Percentiles rank a stretch among this genome's conserved stretches.
phyloP scores from a whole-genome alignment of 2,888 invertebrate species.

The Ophraella communa region DNA sequence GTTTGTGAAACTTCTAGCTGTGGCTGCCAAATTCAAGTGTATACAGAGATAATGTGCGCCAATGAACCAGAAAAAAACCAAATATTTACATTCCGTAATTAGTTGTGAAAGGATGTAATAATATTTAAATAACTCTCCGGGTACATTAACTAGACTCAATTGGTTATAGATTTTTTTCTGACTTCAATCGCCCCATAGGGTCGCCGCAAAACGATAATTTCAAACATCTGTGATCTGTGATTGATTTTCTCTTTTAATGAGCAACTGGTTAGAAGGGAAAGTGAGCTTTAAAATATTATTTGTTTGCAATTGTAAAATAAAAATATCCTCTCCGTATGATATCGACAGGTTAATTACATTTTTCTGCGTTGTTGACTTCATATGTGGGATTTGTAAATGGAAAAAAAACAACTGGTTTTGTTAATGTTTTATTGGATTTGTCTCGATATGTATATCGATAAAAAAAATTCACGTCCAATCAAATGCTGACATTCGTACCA shows the following conservation, averaged over 20 bases:
- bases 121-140: neutral
- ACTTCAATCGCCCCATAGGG: conserved; percentile 17
- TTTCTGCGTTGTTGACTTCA: neutral
- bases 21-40: too few relatives aligned
- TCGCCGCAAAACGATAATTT: conserved; percentile 8
- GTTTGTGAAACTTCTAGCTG: too few relatives aligned
- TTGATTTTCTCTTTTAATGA: conserved; percentile 29
- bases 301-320: conserved; percentile 6
- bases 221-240: conserved; percentile 24
- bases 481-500: too few relatives aligned
- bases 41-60: too few relatives aligned
- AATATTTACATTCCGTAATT: neutral
- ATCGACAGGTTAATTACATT: conserved; percentile 2
- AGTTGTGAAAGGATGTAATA: neutral
- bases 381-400: neutral
- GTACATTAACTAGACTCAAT: conserved; percentile 1
- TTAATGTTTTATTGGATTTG: neutral
- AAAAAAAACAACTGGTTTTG: neutral
- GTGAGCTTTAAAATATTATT: conserved; percentile 21
- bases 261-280: conserved; percentile 25
- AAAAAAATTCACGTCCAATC: too few relatives aligned
- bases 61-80: too few relatives aligned
- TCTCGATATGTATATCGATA: neutral
- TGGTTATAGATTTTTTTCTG: neutral
- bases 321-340: neutral